phyloP scores from a whole-genome alignment of 2,888 invertebrate species.

The Mechanitis mazaeus region DNA sequence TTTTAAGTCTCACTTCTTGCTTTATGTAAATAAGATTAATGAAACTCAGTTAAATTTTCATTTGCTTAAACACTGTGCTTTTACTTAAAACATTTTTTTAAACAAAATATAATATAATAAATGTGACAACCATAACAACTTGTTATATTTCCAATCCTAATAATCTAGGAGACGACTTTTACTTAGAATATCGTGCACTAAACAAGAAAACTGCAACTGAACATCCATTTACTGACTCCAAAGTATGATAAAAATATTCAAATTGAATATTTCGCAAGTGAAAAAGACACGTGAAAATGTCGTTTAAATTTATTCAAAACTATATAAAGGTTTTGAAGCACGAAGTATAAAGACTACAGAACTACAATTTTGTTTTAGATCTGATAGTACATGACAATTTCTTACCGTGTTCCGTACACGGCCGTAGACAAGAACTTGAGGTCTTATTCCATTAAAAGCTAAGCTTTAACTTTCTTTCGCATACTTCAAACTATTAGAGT shows the following conservation, averaged over 20 bases:
- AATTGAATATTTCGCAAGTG: conserved; percentile 20
- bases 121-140: no score
- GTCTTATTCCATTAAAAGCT: neutral
- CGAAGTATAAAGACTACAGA: conserved; percentile 14
- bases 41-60: conserved; percentile 3
- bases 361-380: conserved; percentile 13
- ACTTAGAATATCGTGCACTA: no score
- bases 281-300: conserved; percentile 19
- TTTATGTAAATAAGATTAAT: conserved; percentile 15
- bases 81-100: neutral
- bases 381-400: conserved; percentile 26
- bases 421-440: neutral
- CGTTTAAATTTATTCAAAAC: conserved; percentile 15
- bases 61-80: neutral
- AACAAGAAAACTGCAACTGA: no score
- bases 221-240: no score
- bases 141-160: no score
- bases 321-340: conserved; percentile 10
- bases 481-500: no score
- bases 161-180: no score
- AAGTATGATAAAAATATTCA: conserved; percentile 4
- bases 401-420: conserved; percentile 25
- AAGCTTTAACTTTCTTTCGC: neutral
- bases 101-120: neutral
- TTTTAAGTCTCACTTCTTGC: conserved; percentile 35